Base-by-base conservation (phyloP, 1,140 invertebrate species). In the Leptopilina clavipes region DNA sequence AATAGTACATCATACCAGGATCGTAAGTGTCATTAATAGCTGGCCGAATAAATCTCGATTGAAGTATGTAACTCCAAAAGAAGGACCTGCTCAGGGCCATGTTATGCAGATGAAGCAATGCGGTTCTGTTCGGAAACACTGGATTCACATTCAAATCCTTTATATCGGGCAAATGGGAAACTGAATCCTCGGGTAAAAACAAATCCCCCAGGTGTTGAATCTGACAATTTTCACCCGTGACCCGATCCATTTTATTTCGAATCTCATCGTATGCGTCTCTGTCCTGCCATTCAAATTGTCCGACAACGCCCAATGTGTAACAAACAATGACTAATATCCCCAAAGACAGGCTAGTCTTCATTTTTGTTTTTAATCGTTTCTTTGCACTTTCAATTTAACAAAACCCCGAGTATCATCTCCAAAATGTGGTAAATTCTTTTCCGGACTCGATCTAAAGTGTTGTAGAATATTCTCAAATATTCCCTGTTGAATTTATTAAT, bases 1-100 rank as follows among this genome's bases (percentile, higher is more conserved):
- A 98, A 85, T 98, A 98, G 87, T 99, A 99, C 96, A 99, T 98
- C 94, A 99, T 97, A 73, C 98, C 98, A 0, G 98, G 98, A 91
- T 99, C 97, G 79, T 97, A 96, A 0, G 96, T 96, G 84, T 97
- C 96, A 86, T 97, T 97, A 18, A 96, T 96, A 14, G 95, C 95
- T 0, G 96, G 96, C 54, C 96, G 90, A 79, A 97, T 97, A 81
- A 97, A 97, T 79, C 96, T 91, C 1, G 96, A 96, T 88, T 99
- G 98, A 0, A 98, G 92, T 59, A 99, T 97, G 82, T 98, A 98
- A 88, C 96, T 98, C 94, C 96, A 99, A 88, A 97, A 99, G 88
- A 98, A 99, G 0, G 97, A 96, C 80, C 98, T 91, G 86, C 95
- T 98, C 83, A 99, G 90, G 14, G 97, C 98, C 94, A 99, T 96